phyloP scores from a whole-genome alignment of 1,140 invertebrate genomes.

The Tetragonula clypearis region DNA sequence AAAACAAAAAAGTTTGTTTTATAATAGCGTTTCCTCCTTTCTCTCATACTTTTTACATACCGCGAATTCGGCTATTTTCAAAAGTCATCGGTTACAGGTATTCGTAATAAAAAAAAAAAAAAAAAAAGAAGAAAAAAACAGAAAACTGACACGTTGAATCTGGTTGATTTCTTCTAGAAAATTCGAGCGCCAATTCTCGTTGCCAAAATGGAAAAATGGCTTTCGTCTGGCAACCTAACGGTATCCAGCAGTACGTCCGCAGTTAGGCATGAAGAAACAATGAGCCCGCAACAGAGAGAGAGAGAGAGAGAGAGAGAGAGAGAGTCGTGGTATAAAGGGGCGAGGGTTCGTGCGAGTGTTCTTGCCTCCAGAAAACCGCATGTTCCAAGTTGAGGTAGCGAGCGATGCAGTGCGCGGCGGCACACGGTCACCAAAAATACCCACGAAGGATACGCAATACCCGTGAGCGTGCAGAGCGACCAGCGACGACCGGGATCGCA shows the following conservation, averaged over 20 bases:
- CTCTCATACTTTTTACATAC: too few relatives aligned
- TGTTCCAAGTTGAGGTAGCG: neutral
- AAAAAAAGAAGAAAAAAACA: neutral
- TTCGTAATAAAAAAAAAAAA: too few relatives aligned
- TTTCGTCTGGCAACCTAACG: neutral
- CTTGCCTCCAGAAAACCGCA: neutral
- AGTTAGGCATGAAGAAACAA: neutral
- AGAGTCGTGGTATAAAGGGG: neutral
- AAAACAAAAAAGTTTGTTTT: too few relatives aligned
- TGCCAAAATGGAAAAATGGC: neutral
- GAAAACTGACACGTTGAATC: neutral
- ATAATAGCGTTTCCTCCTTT: too few relatives aligned
- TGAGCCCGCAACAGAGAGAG: neutral
- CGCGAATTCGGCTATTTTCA: too few relatives aligned
- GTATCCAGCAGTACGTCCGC: neutral
- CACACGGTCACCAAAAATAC: conserved; percentile 60
- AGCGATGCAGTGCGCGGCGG: neutral
- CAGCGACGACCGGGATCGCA: conserved; percentile 43
- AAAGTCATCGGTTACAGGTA: too few relatives aligned
- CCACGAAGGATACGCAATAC: conserved; percentile 47
- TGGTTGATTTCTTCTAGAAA: neutral
- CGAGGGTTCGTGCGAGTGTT: neutral
- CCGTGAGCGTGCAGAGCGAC: conserved; percentile 29
- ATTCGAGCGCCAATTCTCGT: neutral
- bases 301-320: too few relatives aligned